Evolutionary conservation across 1,140 invertebrate species (phyloP).

Genomic region (Nylanderia fulva): DNA sequence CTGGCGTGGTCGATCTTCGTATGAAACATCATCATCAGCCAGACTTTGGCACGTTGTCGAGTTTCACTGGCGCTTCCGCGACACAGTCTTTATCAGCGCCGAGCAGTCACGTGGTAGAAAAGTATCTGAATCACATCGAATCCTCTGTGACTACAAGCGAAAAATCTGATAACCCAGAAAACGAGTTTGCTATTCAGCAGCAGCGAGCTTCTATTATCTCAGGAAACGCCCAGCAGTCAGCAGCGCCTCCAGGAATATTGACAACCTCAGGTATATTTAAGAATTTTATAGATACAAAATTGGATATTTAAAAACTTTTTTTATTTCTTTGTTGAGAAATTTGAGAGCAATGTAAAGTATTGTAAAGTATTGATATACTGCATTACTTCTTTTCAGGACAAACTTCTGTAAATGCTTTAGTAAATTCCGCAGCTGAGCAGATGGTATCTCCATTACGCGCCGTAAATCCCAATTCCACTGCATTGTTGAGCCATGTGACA

Average conservation of each 20-base stretch:
- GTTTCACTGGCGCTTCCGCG: conserved; percentile 77
- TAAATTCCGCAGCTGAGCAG: conserved; percentile 88
- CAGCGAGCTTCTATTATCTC: conserved; percentile 85
- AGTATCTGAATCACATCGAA: conserved; percentile 87
- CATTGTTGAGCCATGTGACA: conserved; percentile 78
- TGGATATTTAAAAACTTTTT: no score
- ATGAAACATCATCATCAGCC: conserved; percentile 84
- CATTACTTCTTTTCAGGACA: conserved; percentile 51
- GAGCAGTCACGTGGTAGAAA: conserved; percentile 87
- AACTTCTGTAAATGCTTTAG: conserved; percentile 86
- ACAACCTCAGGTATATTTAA: conserved; percentile 32
- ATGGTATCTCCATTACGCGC: conserved; percentile 77
- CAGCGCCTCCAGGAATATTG: conserved; percentile 71
- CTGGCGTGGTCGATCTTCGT: conserved; percentile 83
- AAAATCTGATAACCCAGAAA: conserved; percentile 80
- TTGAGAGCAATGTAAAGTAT: background rate
- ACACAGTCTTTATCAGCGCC: conserved; percentile 86
- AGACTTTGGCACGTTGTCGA: conserved; percentile 78
- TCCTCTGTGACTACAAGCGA: conserved; percentile 70
- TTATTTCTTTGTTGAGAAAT: conserved; percentile 69
- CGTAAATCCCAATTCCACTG: conserved; percentile 78
- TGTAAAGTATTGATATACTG: conserved; percentile 61
- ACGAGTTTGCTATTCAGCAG: conserved; percentile 82
- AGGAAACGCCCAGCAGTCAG: conserved; percentile 76
- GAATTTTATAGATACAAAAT: no score